These are phyloP conservation scores for Coilia nasus DNA, from an alignment of 2,797 vertebrate species.

Conservation along the genomic window DNA sequence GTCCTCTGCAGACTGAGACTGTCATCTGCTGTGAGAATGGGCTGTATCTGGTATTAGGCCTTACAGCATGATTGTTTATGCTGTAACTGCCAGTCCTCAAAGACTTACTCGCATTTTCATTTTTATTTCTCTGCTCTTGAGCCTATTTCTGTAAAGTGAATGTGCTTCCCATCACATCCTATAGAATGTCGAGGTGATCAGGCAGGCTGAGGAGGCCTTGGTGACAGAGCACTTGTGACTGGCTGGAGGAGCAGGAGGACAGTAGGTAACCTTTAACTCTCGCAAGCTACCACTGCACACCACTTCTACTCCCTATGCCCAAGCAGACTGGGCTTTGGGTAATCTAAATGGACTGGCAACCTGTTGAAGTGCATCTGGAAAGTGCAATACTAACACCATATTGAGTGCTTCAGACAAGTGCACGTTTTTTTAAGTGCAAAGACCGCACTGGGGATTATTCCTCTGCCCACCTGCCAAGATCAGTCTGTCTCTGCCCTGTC, in stretches of 20 bases:
- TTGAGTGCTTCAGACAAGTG: not conserved
- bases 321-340: not conserved
- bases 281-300: not conserved
- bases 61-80: not conserved
- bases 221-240: constrained; percentile 73
- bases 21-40: not conserved
- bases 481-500: not conserved
- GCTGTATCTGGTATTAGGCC: not conserved
- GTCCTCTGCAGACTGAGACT: constrained; percentile 79
- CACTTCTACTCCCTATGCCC: too few relatives aligned
- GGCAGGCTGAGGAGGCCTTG: constrained; percentile 78
- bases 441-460: not conserved
- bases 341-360: not conserved
- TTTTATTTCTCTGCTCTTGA: not conserved
- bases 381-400: not conserved
- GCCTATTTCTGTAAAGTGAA: not conserved
- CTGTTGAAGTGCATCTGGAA: not conserved
- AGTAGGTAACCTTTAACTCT: not conserved
- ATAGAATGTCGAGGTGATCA: constrained; percentile 77
- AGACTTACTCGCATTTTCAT: not conserved
- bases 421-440: not conserved
- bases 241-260: constrained; percentile 24
- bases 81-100: not conserved
- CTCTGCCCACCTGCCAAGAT: not conserved
- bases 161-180: constrained; percentile 27